phyloP scores from a whole-genome alignment of 2,888 invertebrate genomes.

The Andrena flavipes region DNA sequence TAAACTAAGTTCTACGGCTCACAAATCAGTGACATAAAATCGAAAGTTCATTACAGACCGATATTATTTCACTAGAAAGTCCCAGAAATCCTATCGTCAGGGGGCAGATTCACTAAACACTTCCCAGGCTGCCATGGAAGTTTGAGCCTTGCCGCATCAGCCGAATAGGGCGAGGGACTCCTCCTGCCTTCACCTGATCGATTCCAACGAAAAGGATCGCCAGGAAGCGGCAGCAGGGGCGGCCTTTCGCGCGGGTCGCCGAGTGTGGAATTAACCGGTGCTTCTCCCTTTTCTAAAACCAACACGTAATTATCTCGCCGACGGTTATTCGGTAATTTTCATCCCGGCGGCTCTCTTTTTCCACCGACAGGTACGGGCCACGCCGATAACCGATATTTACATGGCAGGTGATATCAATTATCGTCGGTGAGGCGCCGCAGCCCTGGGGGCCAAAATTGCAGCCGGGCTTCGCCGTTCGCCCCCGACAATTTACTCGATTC shows the following conservation, averaged over 20 bases:
- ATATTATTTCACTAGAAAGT: neutral
- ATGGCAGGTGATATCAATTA: slow-evolving; percentile 85
- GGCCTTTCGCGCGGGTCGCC: slow-evolving; percentile 64
- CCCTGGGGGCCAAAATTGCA: slow-evolving; percentile 70
- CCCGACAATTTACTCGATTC: slow-evolving; percentile 78
- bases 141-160: neutral
- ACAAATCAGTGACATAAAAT: too few species aligned
- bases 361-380: slow-evolving; percentile 69
- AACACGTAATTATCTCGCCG: slow-evolving; percentile 84
- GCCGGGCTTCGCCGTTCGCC: slow-evolving; percentile 47
- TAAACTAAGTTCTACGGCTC: too few species aligned
- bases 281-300: slow-evolving; percentile 83
- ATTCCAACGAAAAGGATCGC: slow-evolving; percentile 42
- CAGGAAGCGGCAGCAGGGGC: slow-evolving; percentile 49
- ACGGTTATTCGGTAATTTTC: slow-evolving; percentile 78
- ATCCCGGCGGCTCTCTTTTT: slow-evolving; percentile 62
- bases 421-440: slow-evolving; percentile 75
- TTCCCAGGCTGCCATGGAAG: neutral
- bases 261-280: slow-evolving; percentile 81
- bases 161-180: slow-evolving; percentile 21
- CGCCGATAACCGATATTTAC: slow-evolving; percentile 81
- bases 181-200: slow-evolving; percentile 20
- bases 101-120: neutral
- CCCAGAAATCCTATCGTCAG: neutral
- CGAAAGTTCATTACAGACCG: too few species aligned